Base-by-base conservation (phyloP, 2,888 invertebrate genomes). In the Argynnis bischoffii region DNA sequence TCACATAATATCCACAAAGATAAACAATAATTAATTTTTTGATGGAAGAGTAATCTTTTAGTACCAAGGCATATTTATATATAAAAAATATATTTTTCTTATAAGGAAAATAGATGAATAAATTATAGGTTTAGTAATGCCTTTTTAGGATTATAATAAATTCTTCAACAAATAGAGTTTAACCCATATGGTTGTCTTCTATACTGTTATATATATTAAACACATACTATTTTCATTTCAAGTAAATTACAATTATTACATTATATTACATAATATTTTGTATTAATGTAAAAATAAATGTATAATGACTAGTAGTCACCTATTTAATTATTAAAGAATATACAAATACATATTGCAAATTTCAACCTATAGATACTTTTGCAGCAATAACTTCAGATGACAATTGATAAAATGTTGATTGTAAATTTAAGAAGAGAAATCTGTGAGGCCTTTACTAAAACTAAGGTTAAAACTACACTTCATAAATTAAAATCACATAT, bases 381-480 rank as follows among this genome's bases (percentile, higher is more conserved):
- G 50, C 50, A n/a, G 15, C 3, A 50, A 50, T 50, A 51, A 31
- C 18, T 35, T 61, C 15, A 60, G 60, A 35, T 35, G 64, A 56
- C 64, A 73, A 69, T 60, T 63, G 56, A 64, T 63, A 48, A 21
- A 83, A 83, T 77, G 72, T 75, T 79, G 81, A 86, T 80, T 83
- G 79, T 81, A 81, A 80, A 83, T 78, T 76, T 72, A 74, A 72
- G 77, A 80, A 81, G 79, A 80, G 76, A 81, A 81, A 80, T 77
- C 78, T 76, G 72, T 75, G 74, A 78, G 74, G 77, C 75, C 75
- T 79, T 78, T 77, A 53, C 76, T 83, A 82, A 70, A 75, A 67
- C 79, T 82, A 82, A 76, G 73, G 61, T 81, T 81, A 83, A 65
- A 79, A 78, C 84, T 85, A 86, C 76, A 81, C 77, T 79, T 77